Conservation (phyloP, 1,140 invertebrate species). For the Drosophila nikananu region DNA sequence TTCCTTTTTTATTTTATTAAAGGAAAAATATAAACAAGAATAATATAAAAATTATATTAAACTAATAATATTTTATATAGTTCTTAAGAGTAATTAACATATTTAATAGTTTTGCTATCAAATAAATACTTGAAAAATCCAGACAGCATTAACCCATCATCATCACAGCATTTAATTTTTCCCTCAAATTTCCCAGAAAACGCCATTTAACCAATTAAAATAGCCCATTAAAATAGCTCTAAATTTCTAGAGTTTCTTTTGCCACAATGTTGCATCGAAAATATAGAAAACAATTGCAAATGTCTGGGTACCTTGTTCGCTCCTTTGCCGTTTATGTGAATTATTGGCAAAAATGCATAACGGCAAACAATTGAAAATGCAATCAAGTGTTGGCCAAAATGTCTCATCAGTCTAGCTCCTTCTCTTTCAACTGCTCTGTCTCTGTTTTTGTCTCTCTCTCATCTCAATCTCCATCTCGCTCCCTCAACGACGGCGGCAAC, state of each 20-base stretch:
- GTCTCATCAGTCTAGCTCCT: conserved; percentile 41
- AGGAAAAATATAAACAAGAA: not conserved
- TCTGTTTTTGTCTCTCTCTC: not conserved
- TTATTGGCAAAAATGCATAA: conserved; percentile 83
- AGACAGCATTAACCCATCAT: conserved; percentile 1
- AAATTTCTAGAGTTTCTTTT: conserved; percentile 1
- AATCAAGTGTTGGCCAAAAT: conserved; percentile 81
- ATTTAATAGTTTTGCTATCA: not conserved
- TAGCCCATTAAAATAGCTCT: conserved; percentile 29
- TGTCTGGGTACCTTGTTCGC: not conserved
- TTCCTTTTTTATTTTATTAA: not conserved
- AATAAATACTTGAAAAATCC: not conserved
- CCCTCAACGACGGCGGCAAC: conserved; percentile 55
- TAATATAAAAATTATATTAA: no score
- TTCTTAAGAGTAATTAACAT: not conserved
- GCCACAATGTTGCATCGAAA: conserved; percentile 26
- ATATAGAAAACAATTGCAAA: conserved; percentile 40
- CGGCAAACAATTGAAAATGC: conserved; percentile 82
- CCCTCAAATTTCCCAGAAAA: not conserved
- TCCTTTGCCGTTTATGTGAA: conserved; percentile 69
- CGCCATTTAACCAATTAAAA: conserved; percentile 26
- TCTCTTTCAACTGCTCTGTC: not conserved
- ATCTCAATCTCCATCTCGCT: conserved; percentile 3
- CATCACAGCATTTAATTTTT: not conserved
- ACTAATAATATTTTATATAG: not conserved